These are phyloP conservation scores for Mesorhabditis belari DNA, from an alignment of 2,888 invertebrate genomes.

Conservation along the genomic window DNA sequence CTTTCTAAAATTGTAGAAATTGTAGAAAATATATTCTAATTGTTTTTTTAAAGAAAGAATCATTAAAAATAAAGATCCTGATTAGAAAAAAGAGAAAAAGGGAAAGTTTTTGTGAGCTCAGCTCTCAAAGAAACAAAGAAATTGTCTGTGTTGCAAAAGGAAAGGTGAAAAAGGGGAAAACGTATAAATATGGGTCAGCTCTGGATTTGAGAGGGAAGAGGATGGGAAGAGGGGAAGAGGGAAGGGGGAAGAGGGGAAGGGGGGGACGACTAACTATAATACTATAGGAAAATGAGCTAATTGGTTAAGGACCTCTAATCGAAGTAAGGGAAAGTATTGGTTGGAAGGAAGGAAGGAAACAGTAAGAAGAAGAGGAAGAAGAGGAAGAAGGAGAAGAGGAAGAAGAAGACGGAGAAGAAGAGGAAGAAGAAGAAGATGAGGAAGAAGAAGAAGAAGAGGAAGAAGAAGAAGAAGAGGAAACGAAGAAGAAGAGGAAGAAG, in stretches of 20 bases:
- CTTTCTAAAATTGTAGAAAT: neutral
- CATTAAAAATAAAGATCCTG: no score
- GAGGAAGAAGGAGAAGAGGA: neutral
- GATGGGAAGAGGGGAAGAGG: neutral
- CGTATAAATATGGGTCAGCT: conserved; percentile 12
- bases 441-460: conserved; percentile 1
- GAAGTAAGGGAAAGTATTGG: conserved; percentile 1
- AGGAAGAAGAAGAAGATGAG: conserved; percentile 1
- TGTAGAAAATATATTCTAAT: neutral
- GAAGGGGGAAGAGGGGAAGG: neutral
- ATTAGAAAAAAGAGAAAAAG: no score
- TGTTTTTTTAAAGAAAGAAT: neutral
- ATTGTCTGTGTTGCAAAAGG: neutral
- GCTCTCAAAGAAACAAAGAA: neutral
- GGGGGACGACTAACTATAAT: conserved; percentile 8
- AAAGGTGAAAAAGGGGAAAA: conserved; percentile 4
- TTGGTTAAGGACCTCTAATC: no score
- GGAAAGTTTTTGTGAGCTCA: no score
- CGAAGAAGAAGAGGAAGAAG: no score
- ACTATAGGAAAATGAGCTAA: no score
- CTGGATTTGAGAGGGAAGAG: conserved; percentile 1
- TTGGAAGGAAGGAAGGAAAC: neutral
- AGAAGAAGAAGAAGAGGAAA: neutral
- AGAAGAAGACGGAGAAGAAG: neutral
- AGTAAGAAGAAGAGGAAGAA: neutral